Evolutionary conservation across 2,797 vertebrate species (phyloP), one percentile per base, ranked within the genome.

Genomic region (Halcyon smyrnensis): DNA sequence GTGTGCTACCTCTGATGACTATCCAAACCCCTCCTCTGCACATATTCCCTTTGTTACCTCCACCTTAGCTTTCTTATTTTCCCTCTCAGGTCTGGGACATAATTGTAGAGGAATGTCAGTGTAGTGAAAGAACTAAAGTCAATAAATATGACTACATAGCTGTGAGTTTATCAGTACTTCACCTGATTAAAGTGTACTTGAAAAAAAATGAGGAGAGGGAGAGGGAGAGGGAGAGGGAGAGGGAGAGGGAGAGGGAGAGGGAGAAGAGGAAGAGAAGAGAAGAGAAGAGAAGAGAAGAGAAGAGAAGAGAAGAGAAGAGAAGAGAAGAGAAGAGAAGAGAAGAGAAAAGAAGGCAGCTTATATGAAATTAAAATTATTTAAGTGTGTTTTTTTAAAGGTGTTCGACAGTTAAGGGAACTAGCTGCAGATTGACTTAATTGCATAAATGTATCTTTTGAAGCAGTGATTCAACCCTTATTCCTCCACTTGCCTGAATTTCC

Each of bases 21-120:
- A 8, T 3, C 14, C 21, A 46, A 41, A 2, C 11, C 19, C 7
- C 17, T 63, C 7, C 34, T 57, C 54, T 82, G 36, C 39, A 56
- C 13, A 3, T 1, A 4, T 2, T 32, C 20, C 36, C 32, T 84
- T 56, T 57, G 12, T 27, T 0, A 0, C 13, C 5, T 59, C 24
- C 8, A 43, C 16, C 12, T 54, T 50, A 48, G 8, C 32, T 79
- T 85, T 57, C 27, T 68, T 36, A 30, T 23, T 23, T 63, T 60
- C 21, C 41, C 19, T 39, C 12, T 73, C 32, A 56, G 3, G 12
- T 69, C 32, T 79, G 64, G 34, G 21, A 59, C 11, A 50, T 34
- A 91, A 34, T 79, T 79, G 24, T 48, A 54, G 32, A 75, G 27
- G 8, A 51, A 48, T 10, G 21, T 19, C 34, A 76, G 15, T 14